Percentiles rank a stretch among this genome's conserved stretches.
Evolutionary conservation across 2,888 invertebrate genomes (phyloP).

Genomic region (Alloplasta piceator): DNA sequence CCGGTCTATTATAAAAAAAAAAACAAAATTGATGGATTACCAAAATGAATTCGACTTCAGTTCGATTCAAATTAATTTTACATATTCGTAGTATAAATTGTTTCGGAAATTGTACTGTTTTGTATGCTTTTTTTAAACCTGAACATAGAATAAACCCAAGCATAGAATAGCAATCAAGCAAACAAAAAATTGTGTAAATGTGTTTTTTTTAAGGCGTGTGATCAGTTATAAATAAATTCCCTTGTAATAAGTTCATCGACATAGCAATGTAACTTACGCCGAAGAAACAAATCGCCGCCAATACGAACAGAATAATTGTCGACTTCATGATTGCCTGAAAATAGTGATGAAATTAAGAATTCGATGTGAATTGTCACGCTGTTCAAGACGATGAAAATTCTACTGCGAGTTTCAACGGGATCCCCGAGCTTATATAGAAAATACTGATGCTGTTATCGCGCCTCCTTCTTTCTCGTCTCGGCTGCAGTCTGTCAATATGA

Average conservation of each 20-base stretch:
- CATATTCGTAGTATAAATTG: too few species aligned
- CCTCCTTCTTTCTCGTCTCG: background rate
- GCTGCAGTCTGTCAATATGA: background rate
- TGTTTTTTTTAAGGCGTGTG: too few species aligned
- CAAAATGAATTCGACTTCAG: too few species aligned
- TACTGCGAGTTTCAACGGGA: background rate
- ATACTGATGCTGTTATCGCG: background rate
- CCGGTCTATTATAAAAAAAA: slow-evolving; percentile 21
- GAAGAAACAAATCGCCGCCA: slow-evolving; percentile 27
- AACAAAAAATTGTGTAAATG: too few species aligned
- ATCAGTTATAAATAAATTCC: too few species aligned
- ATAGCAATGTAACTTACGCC: slow-evolving; percentile 23
- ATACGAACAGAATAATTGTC: slow-evolving; percentile 13
- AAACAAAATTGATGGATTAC: background rate
- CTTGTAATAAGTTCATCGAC: too few species aligned
- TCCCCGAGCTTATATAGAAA: slow-evolving; percentile 23
- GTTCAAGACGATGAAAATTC: background rate
- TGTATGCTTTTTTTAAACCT: too few species aligned
- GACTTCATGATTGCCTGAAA: slow-evolving; percentile 32
- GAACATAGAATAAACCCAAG: too few species aligned
- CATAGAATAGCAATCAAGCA: too few species aligned
- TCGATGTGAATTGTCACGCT: background rate
- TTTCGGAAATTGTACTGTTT: too few species aligned
- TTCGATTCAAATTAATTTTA: too few species aligned
- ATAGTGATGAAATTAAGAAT: background rate